phyloP scores from a whole-genome alignment of 2,113 vertebrate genomes.

The Salvator merianae region DNA sequence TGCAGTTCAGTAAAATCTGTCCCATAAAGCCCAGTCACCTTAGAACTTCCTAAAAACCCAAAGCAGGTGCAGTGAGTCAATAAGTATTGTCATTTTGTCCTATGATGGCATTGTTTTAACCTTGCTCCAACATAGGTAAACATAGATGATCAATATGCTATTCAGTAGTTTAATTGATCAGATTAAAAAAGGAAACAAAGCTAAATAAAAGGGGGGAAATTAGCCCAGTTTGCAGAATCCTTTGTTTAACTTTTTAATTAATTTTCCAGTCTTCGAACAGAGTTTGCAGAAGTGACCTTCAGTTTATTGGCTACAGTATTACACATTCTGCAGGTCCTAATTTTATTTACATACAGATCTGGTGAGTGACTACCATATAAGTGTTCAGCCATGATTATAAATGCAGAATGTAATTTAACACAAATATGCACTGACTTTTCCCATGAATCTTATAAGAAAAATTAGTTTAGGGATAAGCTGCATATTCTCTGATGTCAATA shows the following conservation, averaged over 20 bases:
- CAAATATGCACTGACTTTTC: background rate
- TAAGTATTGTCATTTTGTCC: slow-evolving; percentile 17
- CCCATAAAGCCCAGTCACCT: background rate
- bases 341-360: background rate
- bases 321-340: background rate
- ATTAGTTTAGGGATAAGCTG: background rate
- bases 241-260: slow-evolving; percentile 35
- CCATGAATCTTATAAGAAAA: background rate
- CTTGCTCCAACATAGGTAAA: slow-evolving; percentile 29
- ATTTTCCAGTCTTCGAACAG: slow-evolving; percentile 1
- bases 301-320: background rate
- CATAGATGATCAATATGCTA: slow-evolving; percentile 29
- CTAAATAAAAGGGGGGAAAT: background rate
- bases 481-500: background rate
- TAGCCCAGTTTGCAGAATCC: background rate
- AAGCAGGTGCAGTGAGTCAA: slow-evolving; percentile 11
- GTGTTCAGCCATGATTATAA: background rate
- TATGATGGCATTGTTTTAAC: slow-evolving; percentile 31
- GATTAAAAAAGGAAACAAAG: slow-evolving; percentile 30
- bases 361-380: background rate
- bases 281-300: slow-evolving; percentile 9
- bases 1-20: background rate
- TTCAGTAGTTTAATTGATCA: slow-evolving; percentile 35
- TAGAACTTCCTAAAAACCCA: background rate
- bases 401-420: background rate